Evolutionary conservation across 1,140 invertebrate genomes (phyloP).

Genomic region (Manduca sexta): DNA sequence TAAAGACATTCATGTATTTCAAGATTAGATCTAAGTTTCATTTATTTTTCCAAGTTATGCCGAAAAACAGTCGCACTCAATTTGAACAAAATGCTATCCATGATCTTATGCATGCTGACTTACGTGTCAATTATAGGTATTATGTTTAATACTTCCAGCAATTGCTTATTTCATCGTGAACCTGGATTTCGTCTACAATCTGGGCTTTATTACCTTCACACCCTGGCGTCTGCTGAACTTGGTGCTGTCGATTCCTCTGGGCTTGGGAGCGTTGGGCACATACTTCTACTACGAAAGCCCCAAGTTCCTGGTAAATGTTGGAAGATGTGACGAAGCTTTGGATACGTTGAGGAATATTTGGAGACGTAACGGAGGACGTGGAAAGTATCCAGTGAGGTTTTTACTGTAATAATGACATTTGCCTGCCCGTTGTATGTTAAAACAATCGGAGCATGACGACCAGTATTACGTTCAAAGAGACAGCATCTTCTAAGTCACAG

Average conservation of each 20-base stretch:
- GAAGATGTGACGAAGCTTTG: slow-evolving; percentile 68
- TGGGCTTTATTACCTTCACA: slow-evolving; percentile 6
- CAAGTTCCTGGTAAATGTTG: slow-evolving; percentile 75
- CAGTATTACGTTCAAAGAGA: too few relatives aligned
- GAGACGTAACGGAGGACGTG: slow-evolving; percentile 55
- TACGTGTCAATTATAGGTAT: not conserved
- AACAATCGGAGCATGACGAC: too few relatives aligned
- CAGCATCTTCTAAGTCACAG: too few relatives aligned
- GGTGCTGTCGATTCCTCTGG: slow-evolving; percentile 5
- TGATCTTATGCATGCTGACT: too few relatives aligned
- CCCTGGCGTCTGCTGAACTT: slow-evolving; percentile 13
- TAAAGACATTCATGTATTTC: not conserved
- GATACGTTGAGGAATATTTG: slow-evolving; percentile 67
- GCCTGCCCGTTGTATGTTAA: too few relatives aligned
- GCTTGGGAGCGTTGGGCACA: slow-evolving; percentile 68
- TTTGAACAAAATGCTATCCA: not conserved
- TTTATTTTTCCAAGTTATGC: not conserved
- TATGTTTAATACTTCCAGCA: slow-evolving; percentile 23
- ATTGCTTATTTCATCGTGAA: slow-evolving; percentile 50
- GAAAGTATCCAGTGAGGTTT: slow-evolving; percentile 23
- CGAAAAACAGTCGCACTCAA: not conserved
- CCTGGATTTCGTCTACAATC: slow-evolving; percentile 5
- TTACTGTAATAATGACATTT: too few relatives aligned
- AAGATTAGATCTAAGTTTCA: not conserved
- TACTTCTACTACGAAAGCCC: slow-evolving; percentile 79